Evolutionary conservation across 2,888 invertebrate genomes (phyloP).

Genomic region (Unio delphinus): DNA sequence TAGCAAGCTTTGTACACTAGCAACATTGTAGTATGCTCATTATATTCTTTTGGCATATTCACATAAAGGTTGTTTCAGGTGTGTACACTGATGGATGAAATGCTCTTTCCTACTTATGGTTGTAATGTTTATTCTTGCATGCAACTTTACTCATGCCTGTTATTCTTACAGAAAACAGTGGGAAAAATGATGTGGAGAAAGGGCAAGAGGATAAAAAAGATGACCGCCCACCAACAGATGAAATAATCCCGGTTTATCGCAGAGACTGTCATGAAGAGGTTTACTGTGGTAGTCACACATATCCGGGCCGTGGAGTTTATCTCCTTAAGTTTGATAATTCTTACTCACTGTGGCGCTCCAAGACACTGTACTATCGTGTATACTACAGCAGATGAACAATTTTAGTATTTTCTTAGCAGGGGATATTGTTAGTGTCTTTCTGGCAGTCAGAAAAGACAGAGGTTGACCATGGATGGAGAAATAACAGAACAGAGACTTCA

Average conservation of each 20-base stretch:
- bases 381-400: conserved; percentile 81
- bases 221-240: conserved; percentile 80
- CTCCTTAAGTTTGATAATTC: conserved; percentile 99
- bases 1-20: too few species aligned
- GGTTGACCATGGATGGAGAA: too few species aligned
- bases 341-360: conserved; percentile 98
- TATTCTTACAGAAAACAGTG: conserved; percentile 18
- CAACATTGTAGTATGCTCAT: too few species aligned
- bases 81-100: too few species aligned
- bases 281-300: conserved; percentile 96
- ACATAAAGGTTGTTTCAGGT: too few species aligned
- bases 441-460: too few species aligned
- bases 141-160: background rate
- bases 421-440: too few species aligned
- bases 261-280: conserved; percentile 97
- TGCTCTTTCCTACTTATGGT: too few species aligned
- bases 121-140: too few species aligned
- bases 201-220: conserved; percentile 56
- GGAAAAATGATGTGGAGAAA: conserved; percentile 78
- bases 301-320: conserved; percentile 98
- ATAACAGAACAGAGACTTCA: too few species aligned
- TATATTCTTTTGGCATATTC: too few species aligned
- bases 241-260: conserved; percentile 94
- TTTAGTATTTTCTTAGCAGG: conserved; percentile 4
- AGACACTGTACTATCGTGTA: conserved; percentile 98